Conservation (phyloP, 2,113 vertebrate species). For the Tachycineta bicolor region DNA sequence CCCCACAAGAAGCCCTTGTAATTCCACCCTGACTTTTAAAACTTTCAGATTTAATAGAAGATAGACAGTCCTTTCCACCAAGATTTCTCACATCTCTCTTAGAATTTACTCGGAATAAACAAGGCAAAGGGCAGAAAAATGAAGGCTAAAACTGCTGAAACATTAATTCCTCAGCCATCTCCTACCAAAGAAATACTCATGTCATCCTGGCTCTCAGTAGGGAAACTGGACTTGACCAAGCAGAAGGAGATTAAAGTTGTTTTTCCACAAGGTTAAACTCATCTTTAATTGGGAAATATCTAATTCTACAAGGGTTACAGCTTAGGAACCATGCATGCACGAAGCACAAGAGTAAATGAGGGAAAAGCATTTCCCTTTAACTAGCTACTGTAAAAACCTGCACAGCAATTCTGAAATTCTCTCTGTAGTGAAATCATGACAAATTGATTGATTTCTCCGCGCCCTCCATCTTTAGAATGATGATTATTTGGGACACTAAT, state of each 20-base stretch:
- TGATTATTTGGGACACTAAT: neutral
- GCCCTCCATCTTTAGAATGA: neutral
- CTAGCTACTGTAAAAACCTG: neutral
- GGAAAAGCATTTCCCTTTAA: neutral
- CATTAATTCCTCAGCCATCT: neutral
- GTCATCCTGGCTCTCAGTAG: neutral
- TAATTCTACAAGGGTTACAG: neutral
- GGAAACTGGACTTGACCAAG: neutral
- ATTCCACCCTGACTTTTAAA: neutral
- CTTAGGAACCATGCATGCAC: neutral
- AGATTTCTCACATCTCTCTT: neutral
- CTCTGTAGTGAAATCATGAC: neutral
- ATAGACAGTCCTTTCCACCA: neutral
- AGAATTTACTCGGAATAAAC: neutral
- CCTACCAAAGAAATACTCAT: neutral
- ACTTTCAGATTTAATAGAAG: neutral
- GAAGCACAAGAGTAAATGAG: neutral
- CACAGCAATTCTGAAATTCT: neutral
- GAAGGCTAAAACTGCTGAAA: neutral
- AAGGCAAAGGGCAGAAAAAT: neutral
- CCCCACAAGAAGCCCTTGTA: neutral
- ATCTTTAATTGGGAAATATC: neutral
- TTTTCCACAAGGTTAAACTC: constrained; percentile 1
- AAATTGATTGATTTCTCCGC: neutral
- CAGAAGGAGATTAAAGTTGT: neutral